Evolutionary conservation across 1,140 invertebrate species (phyloP).

Genomic region (Drosophila guanche): DNA sequence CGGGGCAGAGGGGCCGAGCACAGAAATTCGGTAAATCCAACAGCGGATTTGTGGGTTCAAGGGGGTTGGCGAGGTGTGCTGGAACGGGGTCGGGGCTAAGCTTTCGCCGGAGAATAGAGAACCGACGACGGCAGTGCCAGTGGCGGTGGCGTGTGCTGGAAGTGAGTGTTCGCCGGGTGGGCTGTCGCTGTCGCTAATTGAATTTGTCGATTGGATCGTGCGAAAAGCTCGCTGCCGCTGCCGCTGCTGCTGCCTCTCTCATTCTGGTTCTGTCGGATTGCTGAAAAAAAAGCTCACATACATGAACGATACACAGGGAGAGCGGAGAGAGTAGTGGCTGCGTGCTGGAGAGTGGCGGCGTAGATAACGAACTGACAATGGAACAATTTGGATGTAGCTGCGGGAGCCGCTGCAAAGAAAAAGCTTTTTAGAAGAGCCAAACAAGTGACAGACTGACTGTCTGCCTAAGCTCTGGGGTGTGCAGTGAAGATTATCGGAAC

Average conservation of each 20-base stretch:
- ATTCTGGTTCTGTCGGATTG: too few relatives aligned
- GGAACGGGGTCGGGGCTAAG: slow-evolving; percentile 31
- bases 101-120: slow-evolving; percentile 41
- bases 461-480: too few relatives aligned
- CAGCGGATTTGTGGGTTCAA: not conserved
- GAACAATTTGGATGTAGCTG: too few relatives aligned
- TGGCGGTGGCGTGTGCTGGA: slow-evolving; percentile 23
- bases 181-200: slow-evolving; percentile 22
- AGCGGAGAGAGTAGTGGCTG: too few relatives aligned
- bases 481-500: too few relatives aligned
- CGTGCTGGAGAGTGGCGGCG: too few relatives aligned
- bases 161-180: slow-evolving; percentile 26
- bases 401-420: too few relatives aligned
- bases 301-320: not conserved
- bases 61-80: slow-evolving; percentile 7
- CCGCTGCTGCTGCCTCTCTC: too few relatives aligned
- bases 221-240: slow-evolving; percentile 29
- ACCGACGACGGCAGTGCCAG: not conserved
- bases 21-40: not conserved
- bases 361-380: too few relatives aligned
- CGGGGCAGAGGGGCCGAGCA: not conserved
- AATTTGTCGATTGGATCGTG: slow-evolving; percentile 8
- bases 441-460: too few relatives aligned
- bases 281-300: not conserved
- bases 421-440: too few relatives aligned